Conservation (phyloP, 2,888 invertebrate species). For the Tetragonisca angustula region DNA sequence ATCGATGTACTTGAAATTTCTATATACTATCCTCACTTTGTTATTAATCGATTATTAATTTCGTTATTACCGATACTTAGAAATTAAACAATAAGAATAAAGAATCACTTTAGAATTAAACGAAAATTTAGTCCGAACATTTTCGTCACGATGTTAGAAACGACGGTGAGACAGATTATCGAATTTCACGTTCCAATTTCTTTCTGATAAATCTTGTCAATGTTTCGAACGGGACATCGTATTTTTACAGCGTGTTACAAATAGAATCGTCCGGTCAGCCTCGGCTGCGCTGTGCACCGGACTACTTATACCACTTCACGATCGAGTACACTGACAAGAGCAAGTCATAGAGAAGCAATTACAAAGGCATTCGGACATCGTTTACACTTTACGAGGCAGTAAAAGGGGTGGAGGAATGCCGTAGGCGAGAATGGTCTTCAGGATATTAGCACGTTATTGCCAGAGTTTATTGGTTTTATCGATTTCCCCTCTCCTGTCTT, state of each 20-base stretch:
- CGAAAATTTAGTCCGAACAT: background rate
- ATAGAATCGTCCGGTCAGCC: background rate
- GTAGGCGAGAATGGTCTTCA: slow-evolving; percentile 80
- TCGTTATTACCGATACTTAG: no score
- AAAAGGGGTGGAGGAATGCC: slow-evolving; percentile 65
- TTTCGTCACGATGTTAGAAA: background rate
- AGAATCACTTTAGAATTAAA: no score
- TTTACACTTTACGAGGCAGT: slow-evolving; percentile 64
- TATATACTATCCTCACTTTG: no score
- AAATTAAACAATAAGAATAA: no score
- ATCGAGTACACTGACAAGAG: slow-evolving; percentile 52
- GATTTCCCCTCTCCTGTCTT: slow-evolving; percentile 71
- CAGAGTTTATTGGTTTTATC: slow-evolving; percentile 80
- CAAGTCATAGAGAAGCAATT: slow-evolving; percentile 67
- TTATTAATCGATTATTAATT: no score
- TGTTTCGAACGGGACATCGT: no score
- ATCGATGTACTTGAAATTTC: no score
- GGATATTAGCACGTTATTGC: slow-evolving; percentile 82
- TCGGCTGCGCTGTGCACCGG: background rate
- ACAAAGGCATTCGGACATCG: slow-evolving; percentile 67
- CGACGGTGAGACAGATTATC: background rate
- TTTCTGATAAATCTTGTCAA: background rate
- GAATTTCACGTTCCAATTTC: background rate
- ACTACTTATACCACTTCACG: slow-evolving; percentile 48
- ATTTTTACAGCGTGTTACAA: background rate